phyloP scores from a whole-genome alignment of 1,140 invertebrate species.

The Druon quercuslanigerum region DNA sequence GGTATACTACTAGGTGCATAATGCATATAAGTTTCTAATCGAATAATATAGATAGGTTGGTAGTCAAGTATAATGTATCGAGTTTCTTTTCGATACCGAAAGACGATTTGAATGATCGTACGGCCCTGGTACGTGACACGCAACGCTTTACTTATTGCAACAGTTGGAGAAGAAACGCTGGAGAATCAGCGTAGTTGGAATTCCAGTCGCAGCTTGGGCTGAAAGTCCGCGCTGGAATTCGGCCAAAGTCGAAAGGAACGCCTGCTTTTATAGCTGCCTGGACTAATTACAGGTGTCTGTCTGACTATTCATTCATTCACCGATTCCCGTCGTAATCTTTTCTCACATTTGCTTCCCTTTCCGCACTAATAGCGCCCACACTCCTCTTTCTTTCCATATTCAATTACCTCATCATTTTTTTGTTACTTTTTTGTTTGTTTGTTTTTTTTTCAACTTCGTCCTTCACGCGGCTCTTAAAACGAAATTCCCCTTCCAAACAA shows the following conservation, averaged over 20 bases:
- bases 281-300: constrained; percentile 6
- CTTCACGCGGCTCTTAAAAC: background rate
- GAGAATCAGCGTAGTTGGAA: constrained; percentile 44
- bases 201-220: constrained; percentile 47
- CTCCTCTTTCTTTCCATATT: background rate
- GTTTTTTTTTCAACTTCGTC: background rate
- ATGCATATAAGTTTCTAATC: background rate
- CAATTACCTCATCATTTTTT: background rate
- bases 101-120: constrained; percentile 30
- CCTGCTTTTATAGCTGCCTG: constrained; percentile 28
- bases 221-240: constrained; percentile 61
- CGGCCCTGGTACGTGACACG: constrained; percentile 31
- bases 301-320: background rate
- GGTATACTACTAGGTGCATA: too few species aligned
- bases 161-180: constrained; percentile 35
- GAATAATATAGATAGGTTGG: background rate
- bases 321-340: constrained; percentile 3
- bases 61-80: background rate
- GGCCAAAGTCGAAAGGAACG: constrained; percentile 58
- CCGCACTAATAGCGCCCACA: background rate
- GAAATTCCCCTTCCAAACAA: constrained; percentile 21
- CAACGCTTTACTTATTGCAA: constrained; percentile 40
- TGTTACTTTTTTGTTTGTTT: background rate
- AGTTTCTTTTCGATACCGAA: background rate
- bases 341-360: background rate